Evolutionary conservation across 64 coral and sea anemone species (phyloP).

Genomic region (Trachythela sp.): DNA sequence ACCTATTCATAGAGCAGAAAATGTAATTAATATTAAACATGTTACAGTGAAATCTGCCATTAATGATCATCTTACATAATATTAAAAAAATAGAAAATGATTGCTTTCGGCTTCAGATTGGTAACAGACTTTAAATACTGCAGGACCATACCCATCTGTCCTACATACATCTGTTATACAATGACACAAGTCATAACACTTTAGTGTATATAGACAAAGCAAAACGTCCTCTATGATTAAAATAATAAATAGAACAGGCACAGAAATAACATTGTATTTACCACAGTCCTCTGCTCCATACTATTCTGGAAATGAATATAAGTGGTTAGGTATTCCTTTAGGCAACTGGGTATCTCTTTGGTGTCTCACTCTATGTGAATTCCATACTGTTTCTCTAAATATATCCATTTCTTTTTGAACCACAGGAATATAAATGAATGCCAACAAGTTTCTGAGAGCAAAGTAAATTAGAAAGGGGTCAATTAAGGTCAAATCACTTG

Average conservation of each 20-base stretch:
- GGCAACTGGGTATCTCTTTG: background rate
- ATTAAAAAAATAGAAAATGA: background rate
- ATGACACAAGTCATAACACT: too few species aligned
- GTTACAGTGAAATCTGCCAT: background rate
- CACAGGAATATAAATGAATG: background rate
- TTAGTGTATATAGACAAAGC: too few species aligned
- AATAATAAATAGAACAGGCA: too few species aligned
- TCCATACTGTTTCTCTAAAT: background rate
- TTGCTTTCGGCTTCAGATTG: background rate
- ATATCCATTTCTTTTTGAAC: background rate
- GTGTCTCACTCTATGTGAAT: background rate
- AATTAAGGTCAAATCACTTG: background rate
- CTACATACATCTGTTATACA: too few species aligned
- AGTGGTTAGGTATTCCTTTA: background rate
- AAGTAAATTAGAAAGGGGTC: background rate
- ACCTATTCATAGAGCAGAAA: background rate
- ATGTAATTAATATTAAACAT: background rate
- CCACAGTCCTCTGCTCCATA: background rate
- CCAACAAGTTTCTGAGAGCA: background rate
- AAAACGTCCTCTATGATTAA: too few species aligned
- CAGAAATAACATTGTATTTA: background rate
- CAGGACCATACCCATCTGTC: too few species aligned
- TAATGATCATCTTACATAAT: background rate
- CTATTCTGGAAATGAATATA: background rate
- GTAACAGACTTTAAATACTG: background rate